A percentile compares a stretch with the other conserved stretches of the same genome.
These are phyloP conservation scores for Nemurella pictetii DNA, from an alignment of 2,888 invertebrate genomes.

Conservation along the genomic window DNA sequence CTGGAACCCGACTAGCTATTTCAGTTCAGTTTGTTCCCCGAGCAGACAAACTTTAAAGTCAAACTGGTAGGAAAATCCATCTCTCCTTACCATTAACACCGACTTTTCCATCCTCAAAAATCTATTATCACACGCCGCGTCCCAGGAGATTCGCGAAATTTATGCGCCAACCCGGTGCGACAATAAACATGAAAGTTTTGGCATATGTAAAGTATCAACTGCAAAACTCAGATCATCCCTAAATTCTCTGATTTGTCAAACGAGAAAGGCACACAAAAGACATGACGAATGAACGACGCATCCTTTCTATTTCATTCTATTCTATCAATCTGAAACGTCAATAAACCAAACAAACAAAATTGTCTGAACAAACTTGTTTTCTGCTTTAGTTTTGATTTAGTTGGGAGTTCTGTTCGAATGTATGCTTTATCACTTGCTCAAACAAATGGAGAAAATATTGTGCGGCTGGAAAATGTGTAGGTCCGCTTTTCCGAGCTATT, in stretches of 20 bases:
- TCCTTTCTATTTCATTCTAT: constrained; percentile 12
- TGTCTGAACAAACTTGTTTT: neutral
- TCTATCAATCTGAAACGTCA: constrained; percentile 25
- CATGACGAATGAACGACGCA: neutral
- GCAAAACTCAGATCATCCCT: neutral
- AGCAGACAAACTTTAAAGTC: neutral
- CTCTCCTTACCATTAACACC: neutral
- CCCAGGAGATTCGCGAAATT: neutral
- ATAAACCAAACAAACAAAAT: neutral
- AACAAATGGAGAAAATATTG: constrained; percentile 14
- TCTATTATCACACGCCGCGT: neutral
- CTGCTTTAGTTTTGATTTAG: constrained; percentile 27
- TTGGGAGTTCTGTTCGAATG: constrained; percentile 14
- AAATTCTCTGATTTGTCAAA: neutral
- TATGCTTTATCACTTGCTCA: constrained; percentile 13
- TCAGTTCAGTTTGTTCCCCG: neutral
- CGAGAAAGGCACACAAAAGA: neutral
- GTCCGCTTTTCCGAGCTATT: constrained; percentile 7
- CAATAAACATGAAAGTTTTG: neutral
- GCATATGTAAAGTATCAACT: neutral
- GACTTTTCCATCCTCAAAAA: neutral
- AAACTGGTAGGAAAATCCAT: neutral
- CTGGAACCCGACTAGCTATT: neutral
- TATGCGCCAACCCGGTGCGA: neutral
- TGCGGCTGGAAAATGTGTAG: neutral